These are phyloP conservation scores for Cyanoramphus novaezelandiae DNA, from an alignment of 2,113 vertebrate genomes.

Conservation along the genomic window DNA sequence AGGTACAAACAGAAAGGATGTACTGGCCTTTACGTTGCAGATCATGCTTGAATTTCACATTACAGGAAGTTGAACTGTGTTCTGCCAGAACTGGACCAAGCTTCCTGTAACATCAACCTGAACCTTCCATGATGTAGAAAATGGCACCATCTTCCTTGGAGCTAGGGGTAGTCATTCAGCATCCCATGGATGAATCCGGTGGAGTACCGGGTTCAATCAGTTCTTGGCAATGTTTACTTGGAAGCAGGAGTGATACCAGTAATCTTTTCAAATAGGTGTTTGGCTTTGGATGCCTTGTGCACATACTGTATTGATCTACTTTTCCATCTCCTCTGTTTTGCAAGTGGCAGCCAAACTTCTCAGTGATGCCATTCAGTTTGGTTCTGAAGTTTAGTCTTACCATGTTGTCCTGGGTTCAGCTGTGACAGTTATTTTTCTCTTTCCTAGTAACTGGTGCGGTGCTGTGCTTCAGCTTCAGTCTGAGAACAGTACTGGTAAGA, in stretches of 20 bases:
- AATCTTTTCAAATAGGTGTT: background rate
- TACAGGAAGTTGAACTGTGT: background rate
- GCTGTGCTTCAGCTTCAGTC: background rate
- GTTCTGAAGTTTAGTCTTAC: background rate
- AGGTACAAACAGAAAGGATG: background rate
- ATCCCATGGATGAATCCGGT: no score
- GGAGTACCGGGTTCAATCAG: background rate
- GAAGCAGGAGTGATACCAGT: background rate
- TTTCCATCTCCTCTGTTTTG: background rate
- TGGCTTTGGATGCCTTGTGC: background rate
- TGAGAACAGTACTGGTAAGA: background rate
- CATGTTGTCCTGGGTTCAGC: rapidly evolving
- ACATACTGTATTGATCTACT: background rate
- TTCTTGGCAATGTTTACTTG: background rate
- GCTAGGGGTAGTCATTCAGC: background rate
- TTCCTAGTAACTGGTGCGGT: background rate
- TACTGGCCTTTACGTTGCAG: background rate
- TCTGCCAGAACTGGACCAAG: background rate
- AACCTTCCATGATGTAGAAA: background rate
- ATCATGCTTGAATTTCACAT: background rate
- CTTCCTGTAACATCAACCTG: background rate
- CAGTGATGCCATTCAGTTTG: background rate
- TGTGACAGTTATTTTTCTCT: background rate
- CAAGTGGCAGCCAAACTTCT: background rate
- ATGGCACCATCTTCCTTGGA: background rate